These are phyloP conservation scores for Actenoides hombroni DNA, from an alignment of 2,113 vertebrate genomes.

Conservation along the genomic window DNA sequence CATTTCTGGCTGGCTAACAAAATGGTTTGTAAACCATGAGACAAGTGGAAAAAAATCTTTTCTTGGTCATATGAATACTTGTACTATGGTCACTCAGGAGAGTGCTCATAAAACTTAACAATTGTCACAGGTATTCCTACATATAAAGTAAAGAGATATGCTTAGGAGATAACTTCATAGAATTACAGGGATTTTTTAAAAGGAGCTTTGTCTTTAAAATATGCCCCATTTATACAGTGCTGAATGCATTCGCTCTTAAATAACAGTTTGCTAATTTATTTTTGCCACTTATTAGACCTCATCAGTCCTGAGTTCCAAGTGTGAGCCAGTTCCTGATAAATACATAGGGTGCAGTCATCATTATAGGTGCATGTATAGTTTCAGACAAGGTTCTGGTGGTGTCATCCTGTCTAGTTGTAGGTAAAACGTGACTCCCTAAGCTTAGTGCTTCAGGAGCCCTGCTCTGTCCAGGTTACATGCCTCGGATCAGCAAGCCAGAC, in stretches of 20 bases:
- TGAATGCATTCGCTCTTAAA: neutral
- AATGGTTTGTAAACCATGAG: neutral
- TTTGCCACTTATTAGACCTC: neutral
- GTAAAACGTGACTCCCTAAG: neutral
- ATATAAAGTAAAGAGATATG: neutral
- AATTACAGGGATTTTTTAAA: neutral
- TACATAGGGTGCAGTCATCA: neutral
- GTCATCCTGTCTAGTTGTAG: neutral
- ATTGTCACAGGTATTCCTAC: neutral
- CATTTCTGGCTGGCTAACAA: neutral
- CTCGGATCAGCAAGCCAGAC: constrained; percentile 8
- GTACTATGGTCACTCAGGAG: neutral
- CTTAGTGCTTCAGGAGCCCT: neutral
- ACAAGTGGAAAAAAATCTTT: neutral
- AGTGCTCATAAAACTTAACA: neutral
- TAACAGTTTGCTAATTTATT: neutral
- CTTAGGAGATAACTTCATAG: neutral
- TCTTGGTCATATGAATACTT: neutral
- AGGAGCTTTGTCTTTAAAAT: neutral
- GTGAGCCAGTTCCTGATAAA: neutral
- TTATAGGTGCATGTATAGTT: neutral
- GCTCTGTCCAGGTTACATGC: neutral
- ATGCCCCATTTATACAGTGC: neutral
- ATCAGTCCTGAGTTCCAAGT: neutral
- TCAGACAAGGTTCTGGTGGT: neutral